These are phyloP conservation scores for Chamaea fasciata DNA, from an alignment of 2,113 vertebrate genomes.

Conservation along the genomic window DNA sequence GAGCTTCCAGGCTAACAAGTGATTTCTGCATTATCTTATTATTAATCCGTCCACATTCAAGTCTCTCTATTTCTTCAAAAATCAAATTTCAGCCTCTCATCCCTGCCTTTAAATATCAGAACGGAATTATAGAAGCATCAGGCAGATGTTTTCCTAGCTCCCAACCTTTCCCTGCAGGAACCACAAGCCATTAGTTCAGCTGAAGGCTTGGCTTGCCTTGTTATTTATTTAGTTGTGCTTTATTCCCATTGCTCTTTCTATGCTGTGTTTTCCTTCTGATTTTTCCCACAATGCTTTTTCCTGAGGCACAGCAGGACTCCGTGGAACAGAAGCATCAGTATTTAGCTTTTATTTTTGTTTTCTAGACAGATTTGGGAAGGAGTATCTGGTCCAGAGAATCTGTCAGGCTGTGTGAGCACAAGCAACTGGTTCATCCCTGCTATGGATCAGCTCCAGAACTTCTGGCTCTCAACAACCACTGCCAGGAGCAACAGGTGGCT, in stretches of 20 bases:
- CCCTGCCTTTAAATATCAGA: neutral
- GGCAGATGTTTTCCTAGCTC: neutral
- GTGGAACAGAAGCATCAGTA: neutral
- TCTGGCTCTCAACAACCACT: neutral
- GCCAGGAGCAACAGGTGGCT: neutral
- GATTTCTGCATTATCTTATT: neutral
- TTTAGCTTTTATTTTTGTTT: neutral
- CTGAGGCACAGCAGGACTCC: neutral
- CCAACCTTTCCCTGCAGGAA: neutral
- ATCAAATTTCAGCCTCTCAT: neutral
- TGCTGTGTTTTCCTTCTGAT: neutral
- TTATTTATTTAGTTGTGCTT: neutral
- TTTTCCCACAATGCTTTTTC: neutral
- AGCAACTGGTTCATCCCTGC: neutral
- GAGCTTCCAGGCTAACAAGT: neutral
- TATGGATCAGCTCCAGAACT: neutral
- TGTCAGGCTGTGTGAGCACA: fast-evolving
- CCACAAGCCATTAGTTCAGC: neutral
- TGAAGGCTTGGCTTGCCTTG: neutral
- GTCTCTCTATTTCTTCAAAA: neutral
- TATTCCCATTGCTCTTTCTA: neutral
- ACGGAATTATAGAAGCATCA: neutral
- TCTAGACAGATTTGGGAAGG: neutral
- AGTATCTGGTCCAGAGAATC: too few relatives aligned
- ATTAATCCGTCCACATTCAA: neutral